Percentiles rank a stretch among this genome's conserved stretches.
Evolutionary conservation across 2,888 invertebrate genomes (phyloP).

Genomic region (Eurytoma californica): DNA sequence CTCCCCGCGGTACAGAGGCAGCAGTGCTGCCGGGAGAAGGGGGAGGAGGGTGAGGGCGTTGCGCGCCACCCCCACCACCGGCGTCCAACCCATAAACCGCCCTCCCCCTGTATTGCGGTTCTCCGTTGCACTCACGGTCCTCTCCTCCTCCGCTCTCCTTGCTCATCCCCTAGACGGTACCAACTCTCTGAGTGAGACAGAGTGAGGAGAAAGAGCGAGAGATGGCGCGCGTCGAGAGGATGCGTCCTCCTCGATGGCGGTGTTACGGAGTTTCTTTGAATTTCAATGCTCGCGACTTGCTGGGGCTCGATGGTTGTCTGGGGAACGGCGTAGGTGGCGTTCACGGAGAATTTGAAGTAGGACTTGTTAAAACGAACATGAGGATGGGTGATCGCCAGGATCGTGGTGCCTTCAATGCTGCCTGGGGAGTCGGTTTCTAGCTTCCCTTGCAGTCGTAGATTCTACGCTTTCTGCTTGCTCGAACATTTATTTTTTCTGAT

Average conservation of each 20-base stretch:
- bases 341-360: no score
- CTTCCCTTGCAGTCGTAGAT: no score
- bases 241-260: not conserved
- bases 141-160: not conserved
- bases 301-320: no score
- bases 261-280: slow-evolving; percentile 13
- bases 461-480: no score
- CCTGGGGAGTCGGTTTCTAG: no score
- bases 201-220: slow-evolving; percentile 24
- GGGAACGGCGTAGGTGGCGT: no score
- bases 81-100: slow-evolving; percentile 55
- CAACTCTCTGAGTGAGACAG: slow-evolving; percentile 8
- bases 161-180: slow-evolving; percentile 1
- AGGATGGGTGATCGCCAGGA: no score
- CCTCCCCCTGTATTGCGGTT: slow-evolving; percentile 58
- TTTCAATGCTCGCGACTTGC: not conserved
- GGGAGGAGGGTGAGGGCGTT: slow-evolving; percentile 49
- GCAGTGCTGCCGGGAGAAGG: slow-evolving; percentile 33
- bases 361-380: no score
- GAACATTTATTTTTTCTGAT: no score
- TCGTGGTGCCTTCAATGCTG: no score
- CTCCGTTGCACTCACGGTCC: slow-evolving; percentile 59
- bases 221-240: not conserved
- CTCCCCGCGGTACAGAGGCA: slow-evolving; percentile 14
- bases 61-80: slow-evolving; percentile 52